phyloP scores from a whole-genome alignment of 2,888 invertebrate species.

The Sesia bembeciformis region DNA sequence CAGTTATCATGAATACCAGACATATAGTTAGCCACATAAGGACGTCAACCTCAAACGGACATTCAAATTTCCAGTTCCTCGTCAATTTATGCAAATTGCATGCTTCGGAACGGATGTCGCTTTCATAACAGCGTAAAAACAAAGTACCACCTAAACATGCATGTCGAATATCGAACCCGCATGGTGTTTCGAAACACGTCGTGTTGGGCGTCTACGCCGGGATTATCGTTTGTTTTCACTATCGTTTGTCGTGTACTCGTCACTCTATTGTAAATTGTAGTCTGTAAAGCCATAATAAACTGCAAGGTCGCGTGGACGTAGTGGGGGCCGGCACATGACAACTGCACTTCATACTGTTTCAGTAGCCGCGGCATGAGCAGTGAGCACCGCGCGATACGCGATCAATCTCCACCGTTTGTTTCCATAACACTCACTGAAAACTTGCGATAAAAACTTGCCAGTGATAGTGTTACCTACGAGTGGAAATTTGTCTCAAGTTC shows the following conservation, averaged over 20 bases:
- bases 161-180: constrained; percentile 24
- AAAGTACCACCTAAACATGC: too few species aligned
- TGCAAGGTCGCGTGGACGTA: constrained; percentile 53
- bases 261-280: constrained; percentile 67
- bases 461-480: too few species aligned
- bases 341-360: constrained; percentile 39
- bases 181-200: constrained; percentile 46
- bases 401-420: neutral
- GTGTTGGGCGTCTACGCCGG: constrained; percentile 36
- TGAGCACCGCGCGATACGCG: neutral
- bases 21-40: neutral
- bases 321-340: constrained; percentile 49
- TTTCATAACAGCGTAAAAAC: too few species aligned
- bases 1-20: neutral
- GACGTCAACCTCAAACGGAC: neutral
- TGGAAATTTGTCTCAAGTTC: too few species aligned
- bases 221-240: constrained; percentile 57
- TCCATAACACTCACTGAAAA: too few species aligned
- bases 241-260: constrained; percentile 58
- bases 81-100: constrained; percentile 35
- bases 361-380: constrained; percentile 23
- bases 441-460: too few species aligned
- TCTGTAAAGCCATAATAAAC: constrained; percentile 68
- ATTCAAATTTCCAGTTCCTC: constrained; percentile 11
- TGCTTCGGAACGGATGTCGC: constrained; percentile 1